phyloP scores from a whole-genome alignment of 2,797 vertebrate species.

The Pangasius macronema region DNA sequence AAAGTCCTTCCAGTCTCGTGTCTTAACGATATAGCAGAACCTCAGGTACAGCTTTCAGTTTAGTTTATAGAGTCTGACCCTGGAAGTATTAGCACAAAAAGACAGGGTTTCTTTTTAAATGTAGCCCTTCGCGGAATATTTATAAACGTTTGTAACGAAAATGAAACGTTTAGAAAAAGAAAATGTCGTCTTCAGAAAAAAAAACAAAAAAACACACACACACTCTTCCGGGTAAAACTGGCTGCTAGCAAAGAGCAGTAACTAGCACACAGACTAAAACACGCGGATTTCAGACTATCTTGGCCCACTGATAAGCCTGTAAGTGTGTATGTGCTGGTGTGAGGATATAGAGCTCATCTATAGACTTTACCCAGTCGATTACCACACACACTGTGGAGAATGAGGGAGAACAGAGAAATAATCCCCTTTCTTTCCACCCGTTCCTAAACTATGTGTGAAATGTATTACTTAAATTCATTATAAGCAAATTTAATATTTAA shows the following conservation, averaged over 20 bases:
- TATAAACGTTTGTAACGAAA: too few relatives aligned
- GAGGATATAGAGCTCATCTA: background rate
- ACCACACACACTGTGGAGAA: background rate
- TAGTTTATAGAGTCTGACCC: background rate
- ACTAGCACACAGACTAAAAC: background rate
- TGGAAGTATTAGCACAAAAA: background rate
- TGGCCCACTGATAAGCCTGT: too few relatives aligned
- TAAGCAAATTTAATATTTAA: too few relatives aligned
- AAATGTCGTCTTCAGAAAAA: background rate
- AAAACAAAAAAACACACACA: too few relatives aligned
- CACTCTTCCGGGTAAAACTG: background rate
- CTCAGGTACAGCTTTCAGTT: background rate
- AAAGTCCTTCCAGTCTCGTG: background rate
- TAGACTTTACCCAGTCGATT: background rate
- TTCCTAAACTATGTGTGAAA: background rate
- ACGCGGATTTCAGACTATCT: background rate
- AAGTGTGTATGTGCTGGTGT: background rate
- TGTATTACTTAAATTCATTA: background rate
- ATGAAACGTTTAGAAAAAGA: background rate
- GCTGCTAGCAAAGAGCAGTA: background rate
- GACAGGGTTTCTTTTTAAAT: background rate
- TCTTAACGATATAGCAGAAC: background rate
- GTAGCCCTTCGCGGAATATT: background rate
- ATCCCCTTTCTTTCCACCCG: background rate
- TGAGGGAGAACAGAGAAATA: background rate